These are phyloP conservation scores for Sphaerophoria taeniata DNA, from an alignment of 2,888 invertebrate genomes.

Conservation along the genomic window DNA sequence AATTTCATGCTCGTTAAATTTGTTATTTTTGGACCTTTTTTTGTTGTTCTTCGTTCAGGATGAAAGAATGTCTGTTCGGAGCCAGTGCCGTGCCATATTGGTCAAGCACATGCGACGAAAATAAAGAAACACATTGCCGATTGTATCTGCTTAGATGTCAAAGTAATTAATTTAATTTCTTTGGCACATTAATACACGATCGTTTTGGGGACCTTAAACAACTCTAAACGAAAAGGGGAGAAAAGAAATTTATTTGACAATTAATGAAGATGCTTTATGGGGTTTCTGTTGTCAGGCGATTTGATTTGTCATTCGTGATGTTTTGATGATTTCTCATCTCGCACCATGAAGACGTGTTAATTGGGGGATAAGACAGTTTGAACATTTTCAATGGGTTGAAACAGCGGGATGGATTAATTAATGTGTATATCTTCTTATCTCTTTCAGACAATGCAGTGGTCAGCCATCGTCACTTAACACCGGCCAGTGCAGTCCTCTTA, in stretches of 20 bases:
- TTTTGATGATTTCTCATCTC: slow-evolving; percentile 40
- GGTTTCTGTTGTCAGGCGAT: slow-evolving; percentile 7
- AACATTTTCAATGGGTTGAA: slow-evolving; percentile 22
- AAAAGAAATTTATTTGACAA: slow-evolving; percentile 51
- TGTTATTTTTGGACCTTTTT: slow-evolving; percentile 26
- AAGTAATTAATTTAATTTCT: slow-evolving; percentile 68
- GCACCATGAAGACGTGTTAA: slow-evolving; percentile 56
- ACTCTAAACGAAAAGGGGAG: neutral
- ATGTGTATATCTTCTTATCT: slow-evolving; percentile 7
- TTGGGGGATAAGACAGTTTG: slow-evolving; percentile 30
- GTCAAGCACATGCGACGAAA: slow-evolving; percentile 9
- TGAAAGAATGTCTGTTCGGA: slow-evolving; percentile 19
- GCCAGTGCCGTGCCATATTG: neutral
- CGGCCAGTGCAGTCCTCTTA: slow-evolving; percentile 80
- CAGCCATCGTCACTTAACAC: slow-evolving; percentile 62
- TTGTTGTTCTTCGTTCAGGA: slow-evolving; percentile 13
- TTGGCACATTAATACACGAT: slow-evolving; percentile 54
- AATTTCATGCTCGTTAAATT: slow-evolving; percentile 48
- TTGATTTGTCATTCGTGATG: slow-evolving; percentile 31
- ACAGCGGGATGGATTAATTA: slow-evolving; percentile 15
- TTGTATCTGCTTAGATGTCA: slow-evolving; percentile 61
- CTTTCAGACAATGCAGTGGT: slow-evolving; percentile 65
- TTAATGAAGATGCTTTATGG: slow-evolving; percentile 44
- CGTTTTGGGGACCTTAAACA: neutral
- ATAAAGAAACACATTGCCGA: slow-evolving; percentile 30